Evolutionary conservation across 2,888 invertebrate genomes (phyloP).

Genomic region (Leptogaster cylindrica): DNA sequence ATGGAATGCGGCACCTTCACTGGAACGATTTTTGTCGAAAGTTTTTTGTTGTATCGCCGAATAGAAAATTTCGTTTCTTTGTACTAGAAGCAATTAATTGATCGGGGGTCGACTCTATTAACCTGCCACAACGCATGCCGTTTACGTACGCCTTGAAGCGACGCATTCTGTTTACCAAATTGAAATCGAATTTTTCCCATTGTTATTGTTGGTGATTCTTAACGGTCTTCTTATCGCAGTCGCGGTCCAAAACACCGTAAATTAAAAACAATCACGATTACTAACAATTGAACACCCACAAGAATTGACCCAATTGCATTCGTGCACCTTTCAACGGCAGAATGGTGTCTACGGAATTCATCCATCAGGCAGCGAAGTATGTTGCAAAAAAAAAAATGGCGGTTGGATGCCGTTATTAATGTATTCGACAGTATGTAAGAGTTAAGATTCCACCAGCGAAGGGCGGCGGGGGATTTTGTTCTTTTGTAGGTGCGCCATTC

Average conservation of each 20-base stretch:
- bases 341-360: slow-evolving; percentile 10
- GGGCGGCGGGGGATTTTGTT: too few relatives aligned
- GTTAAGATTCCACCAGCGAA: too few relatives aligned
- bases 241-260: not conserved
- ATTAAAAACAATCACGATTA: not conserved
- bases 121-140: too few relatives aligned
- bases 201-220: too few relatives aligned
- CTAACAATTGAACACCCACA: slow-evolving; percentile 16
- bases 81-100: too few relatives aligned
- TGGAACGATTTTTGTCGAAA: too few relatives aligned
- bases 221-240: not conserved
- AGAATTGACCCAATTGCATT: slow-evolving; percentile 16
- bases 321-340: slow-evolving; percentile 1
- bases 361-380: slow-evolving; percentile 10
- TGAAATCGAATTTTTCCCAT: not conserved
- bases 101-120: too few relatives aligned
- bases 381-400: not conserved
- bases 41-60: too few relatives aligned
- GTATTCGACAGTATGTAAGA: slow-evolving; percentile 2
- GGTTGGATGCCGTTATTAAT: slow-evolving; percentile 5
- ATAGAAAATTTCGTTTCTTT: too few relatives aligned
- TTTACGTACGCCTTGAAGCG: too few relatives aligned
- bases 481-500: too few relatives aligned
- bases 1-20: too few relatives aligned
- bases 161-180: not conserved